These are phyloP conservation scores for Megaustenia siamemsis DNA, from an alignment of 2,888 invertebrate genomes.

Conservation along the genomic window DNA sequence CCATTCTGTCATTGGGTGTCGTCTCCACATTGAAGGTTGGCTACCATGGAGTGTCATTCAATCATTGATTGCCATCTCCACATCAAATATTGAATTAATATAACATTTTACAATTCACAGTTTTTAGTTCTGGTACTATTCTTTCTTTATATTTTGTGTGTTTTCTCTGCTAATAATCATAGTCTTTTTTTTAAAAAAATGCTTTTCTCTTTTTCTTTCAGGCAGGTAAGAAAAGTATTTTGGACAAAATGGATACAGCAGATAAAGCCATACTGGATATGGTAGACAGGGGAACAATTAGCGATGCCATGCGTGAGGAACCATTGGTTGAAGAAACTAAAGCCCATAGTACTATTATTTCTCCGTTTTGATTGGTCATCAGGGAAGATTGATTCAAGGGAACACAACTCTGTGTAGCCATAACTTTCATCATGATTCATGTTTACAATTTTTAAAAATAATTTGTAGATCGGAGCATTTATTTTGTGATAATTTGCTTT, in stretches of 20 bases:
- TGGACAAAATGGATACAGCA: slow-evolving; percentile 84
- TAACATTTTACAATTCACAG: no score
- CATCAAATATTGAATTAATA: no score
- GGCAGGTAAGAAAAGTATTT: slow-evolving; percentile 66
- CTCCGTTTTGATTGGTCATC: slow-evolving; percentile 55
- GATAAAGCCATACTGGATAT: slow-evolving; percentile 91
- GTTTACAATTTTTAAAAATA: no score
- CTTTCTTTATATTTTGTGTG: no score
- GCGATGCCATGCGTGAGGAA: slow-evolving; percentile 87
- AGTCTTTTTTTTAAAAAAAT: no score
- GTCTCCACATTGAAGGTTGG: no score
- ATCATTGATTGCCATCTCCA: no score
- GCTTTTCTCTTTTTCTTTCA: slow-evolving; percentile 28
- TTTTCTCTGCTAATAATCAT: no score
- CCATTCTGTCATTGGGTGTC: no score
- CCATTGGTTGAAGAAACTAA: slow-evolving; percentile 68
- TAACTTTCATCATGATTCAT: background rate
- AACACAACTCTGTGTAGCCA: background rate
- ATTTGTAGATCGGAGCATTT: background rate
- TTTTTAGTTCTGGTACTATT: no score
- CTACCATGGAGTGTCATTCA: no score
- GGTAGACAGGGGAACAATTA: slow-evolving; percentile 89
- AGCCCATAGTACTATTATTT: slow-evolving; percentile 62
- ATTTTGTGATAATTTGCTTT: no score
- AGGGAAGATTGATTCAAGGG: background rate